A percentile compares a stretch with the other conserved stretches of the same genome.
These are phyloP conservation scores for Hydrolagus affinis DNA, from an alignment of 2,113 vertebrate genomes.

Conservation along the genomic window DNA sequence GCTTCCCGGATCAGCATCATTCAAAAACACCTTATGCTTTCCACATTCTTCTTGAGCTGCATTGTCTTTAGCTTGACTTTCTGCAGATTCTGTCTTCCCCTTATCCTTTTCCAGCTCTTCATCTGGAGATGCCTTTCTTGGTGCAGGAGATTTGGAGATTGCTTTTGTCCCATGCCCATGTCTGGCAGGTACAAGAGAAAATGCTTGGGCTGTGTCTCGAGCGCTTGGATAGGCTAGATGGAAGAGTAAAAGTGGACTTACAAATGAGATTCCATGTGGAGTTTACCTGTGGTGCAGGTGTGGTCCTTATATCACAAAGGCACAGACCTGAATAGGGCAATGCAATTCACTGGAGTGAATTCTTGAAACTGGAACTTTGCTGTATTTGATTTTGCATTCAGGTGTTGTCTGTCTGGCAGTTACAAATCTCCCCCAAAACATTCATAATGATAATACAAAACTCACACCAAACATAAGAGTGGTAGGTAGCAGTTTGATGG, in stretches of 20 bases:
- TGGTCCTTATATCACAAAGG: not conserved
- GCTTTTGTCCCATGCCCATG: not conserved
- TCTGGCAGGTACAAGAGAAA: not conserved
- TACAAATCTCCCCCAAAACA: not conserved
- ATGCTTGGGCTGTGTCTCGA: no score
- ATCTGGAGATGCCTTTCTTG: not conserved
- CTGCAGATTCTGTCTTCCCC: not conserved
- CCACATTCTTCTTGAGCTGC: not conserved
- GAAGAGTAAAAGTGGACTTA: not conserved
- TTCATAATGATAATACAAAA: no score
- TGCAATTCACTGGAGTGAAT: not conserved
- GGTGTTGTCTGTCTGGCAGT: not conserved
- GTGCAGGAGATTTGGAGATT: conserved; percentile 28
- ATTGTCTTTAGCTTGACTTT: conserved; percentile 34
- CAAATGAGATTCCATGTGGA: not conserved
- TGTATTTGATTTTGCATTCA: not conserved
- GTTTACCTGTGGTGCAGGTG: not conserved
- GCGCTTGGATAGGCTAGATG: not conserved
- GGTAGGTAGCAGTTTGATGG: no score
- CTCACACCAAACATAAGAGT: no score
- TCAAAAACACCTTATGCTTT: not conserved
- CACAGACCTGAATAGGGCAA: not conserved
- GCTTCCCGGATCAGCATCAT: not conserved
- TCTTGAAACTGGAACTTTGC: not conserved
- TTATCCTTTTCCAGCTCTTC: conserved; percentile 14